Conservation (phyloP, 2,113 vertebrate genomes). For the Notarius lentiginosus region DNA sequence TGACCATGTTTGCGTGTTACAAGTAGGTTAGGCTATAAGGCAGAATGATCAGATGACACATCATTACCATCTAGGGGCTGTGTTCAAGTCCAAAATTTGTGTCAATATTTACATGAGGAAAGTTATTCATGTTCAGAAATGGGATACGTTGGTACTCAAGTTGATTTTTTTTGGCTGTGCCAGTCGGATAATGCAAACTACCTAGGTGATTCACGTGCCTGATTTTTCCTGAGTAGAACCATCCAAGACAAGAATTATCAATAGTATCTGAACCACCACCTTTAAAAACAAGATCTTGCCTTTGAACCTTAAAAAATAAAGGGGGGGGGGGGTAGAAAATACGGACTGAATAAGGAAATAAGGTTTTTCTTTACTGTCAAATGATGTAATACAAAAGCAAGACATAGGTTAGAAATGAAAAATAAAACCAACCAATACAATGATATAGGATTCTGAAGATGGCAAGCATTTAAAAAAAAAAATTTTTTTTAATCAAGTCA, state of each 20-base stretch:
- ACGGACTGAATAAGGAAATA: neutral
- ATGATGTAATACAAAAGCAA: neutral
- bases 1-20: neutral
- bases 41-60: neutral
- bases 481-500: too few relatives aligned
- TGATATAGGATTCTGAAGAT: neutral
- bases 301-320: neutral
- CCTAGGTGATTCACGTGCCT: neutral
- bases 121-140: neutral
- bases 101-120: neutral
- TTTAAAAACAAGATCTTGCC: neutral
- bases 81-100: neutral
- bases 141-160: neutral
- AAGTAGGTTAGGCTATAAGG: neutral
- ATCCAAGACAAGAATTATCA: neutral
- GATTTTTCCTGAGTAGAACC: neutral
- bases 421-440: neutral
- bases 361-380: neutral
- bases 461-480: neutral
- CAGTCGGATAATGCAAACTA: neutral
- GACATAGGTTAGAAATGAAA: neutral
- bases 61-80: neutral
- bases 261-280: neutral
- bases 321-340: neutral
- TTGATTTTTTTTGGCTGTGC: neutral